Base-by-base conservation (phyloP, 2,797 vertebrate species). In the Enteromius treurensis region DNA sequence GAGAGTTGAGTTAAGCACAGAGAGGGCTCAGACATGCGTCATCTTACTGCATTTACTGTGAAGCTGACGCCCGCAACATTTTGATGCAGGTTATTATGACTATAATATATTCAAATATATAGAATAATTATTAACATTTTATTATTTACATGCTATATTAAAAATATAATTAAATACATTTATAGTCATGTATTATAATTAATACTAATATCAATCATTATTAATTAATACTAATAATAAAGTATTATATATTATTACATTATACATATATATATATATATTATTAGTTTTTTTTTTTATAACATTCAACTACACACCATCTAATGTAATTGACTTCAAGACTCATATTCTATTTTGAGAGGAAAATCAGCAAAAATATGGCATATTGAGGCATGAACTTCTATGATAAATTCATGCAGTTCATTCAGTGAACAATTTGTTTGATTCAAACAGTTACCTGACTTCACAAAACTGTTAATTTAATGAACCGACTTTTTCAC, bases 21-120 rank as follows among this genome's bases (percentile, higher is more conserved):
- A 23, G 32, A 19, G 9, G 47, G 65, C 42, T 40, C 68, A 32
- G 58, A 65, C 15, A 45, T 58, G 78, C 53, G 70, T 84, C 77
- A 67, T 79, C 40, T 14, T 37, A 68, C 29, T 4, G n/a, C 78
- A 69, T 58, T 77, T 23, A 73, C 79, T n/a, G 26, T 51, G 19
- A 71, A 47, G 11, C 29, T 51, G 40, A 49, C 1, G 40, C 11
- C 10, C 1, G 4, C 15, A 70, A 58, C 19, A 15, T 37, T 67
- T 23, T 49, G 13, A 45, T 62, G 37, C 55, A 19, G 64, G 13
- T 42, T n/a, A n/a, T n/a, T n/a, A n/a, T n/a, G n/a, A 58, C 4
- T 60, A 29, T 29, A 29, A 62, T 62, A 29, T 14, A 15, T 29
- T 14, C 29, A 58, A 58, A 55, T 55, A 55, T 10, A 10, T 21